Conservation (phyloP, 1,140 invertebrate species). For the Chelonus insularis region DNA sequence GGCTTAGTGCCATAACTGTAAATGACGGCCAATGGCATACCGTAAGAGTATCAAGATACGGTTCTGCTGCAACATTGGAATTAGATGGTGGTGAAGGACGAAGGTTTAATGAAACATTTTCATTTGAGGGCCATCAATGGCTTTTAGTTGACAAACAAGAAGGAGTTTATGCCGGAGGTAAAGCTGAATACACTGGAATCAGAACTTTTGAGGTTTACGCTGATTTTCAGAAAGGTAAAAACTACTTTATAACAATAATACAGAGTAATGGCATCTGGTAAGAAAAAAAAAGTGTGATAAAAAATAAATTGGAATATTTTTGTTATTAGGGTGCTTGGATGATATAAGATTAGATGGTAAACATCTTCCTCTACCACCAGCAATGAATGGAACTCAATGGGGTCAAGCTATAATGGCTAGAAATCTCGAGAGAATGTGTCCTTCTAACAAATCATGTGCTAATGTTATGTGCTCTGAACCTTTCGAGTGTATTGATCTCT, state of each 20-base stretch:
- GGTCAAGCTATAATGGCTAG: constrained; percentile 89
- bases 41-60: constrained; percentile 84
- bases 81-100: constrained; percentile 94
- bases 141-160: constrained; percentile 91
- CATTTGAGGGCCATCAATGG: constrained; percentile 89
- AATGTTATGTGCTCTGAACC: constrained; percentile 89
- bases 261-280: too few relatives aligned
- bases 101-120: constrained; percentile 92
- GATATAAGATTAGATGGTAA: constrained; percentile 89
- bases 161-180: constrained; percentile 92
- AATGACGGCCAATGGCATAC: constrained; percentile 98
- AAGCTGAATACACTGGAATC: constrained; percentile 92
- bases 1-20: constrained; percentile 85
- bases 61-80: constrained; percentile 90
- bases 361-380: constrained; percentile 86
- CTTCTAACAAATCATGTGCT: constrained; percentile 91
- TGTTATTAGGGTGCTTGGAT: constrained; percentile 81
- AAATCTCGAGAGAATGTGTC: constrained; percentile 87
- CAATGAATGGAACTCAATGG: constrained; percentile 93
- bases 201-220: constrained; percentile 91
- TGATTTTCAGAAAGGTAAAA: constrained; percentile 88
- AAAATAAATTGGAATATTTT: too few relatives aligned
- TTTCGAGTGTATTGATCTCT: constrained; percentile 95
- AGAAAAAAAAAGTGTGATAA: too few relatives aligned
- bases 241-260: too few relatives aligned